Percentiles rank a stretch among this genome's conserved stretches.
Evolutionary conservation across 2,113 vertebrate genomes (phyloP).

Genomic region (Prolemur simus): DNA sequence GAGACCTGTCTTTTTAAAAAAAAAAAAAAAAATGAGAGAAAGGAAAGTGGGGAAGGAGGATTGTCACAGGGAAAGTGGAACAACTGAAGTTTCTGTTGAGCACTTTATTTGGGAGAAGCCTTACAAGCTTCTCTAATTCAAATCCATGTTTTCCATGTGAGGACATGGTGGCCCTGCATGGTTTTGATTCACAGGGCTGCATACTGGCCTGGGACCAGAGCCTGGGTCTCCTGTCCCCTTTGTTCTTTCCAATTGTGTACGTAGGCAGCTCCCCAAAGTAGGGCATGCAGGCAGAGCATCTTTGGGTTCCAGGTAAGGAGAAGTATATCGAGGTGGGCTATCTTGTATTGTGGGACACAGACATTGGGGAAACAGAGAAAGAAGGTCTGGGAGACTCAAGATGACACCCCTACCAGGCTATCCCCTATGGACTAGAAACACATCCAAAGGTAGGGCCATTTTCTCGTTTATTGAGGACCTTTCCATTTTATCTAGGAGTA

Average conservation of each 20-base stretch:
- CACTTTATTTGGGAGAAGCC: background rate
- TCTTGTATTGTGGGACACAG: background rate
- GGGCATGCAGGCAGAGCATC: background rate
- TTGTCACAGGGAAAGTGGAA: background rate
- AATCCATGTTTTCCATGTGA: background rate
- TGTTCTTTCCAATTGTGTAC: background rate
- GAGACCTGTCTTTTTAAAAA: too few species aligned
- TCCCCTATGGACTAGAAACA: background rate
- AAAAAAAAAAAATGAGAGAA: too few species aligned
- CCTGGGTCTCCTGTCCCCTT: too few species aligned
- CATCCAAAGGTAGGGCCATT: background rate
- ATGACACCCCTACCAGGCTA: background rate
- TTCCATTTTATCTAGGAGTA: conserved; percentile 51
- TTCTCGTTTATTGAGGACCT: conserved; percentile 16
- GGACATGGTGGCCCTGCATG: background rate
- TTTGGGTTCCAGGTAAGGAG: conserved; percentile 17
- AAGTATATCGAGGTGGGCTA: background rate
- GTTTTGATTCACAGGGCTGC: background rate
- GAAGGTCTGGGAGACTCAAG: background rate
- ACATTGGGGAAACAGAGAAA: background rate
- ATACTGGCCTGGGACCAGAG: background rate
- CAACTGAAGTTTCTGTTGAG: background rate
- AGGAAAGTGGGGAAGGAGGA: too few species aligned
- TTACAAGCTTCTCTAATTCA: background rate
- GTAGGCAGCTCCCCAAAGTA: background rate